Conservation (phyloP, 2,113 vertebrate genomes). For the Mesoclemmys tuberculata region DNA sequence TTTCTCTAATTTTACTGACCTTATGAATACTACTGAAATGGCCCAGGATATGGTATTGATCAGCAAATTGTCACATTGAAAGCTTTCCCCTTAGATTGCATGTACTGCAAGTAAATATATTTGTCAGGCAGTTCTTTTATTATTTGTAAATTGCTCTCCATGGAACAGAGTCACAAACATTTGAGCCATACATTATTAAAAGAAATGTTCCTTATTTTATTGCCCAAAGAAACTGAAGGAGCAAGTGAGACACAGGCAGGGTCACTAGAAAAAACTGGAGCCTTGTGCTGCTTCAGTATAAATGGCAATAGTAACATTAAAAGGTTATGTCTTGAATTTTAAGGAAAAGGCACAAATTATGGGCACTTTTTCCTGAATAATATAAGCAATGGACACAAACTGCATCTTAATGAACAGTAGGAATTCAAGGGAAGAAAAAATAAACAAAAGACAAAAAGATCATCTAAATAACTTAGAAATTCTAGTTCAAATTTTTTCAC, state of each 20-base stretch:
- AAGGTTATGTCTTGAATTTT: slow-evolving; percentile 8
- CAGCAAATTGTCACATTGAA: background rate
- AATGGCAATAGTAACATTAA: slow-evolving; percentile 24
- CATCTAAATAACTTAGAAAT: slow-evolving; percentile 22
- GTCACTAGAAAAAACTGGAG: background rate
- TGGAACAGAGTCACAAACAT: background rate
- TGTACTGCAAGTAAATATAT: background rate
- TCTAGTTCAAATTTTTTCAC: background rate
- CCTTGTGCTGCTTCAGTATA: background rate
- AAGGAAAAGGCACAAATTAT: slow-evolving; percentile 21
- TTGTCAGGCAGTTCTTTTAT: background rate
- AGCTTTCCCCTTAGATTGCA: background rate
- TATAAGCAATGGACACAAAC: slow-evolving; percentile 48
- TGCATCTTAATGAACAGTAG: slow-evolving; percentile 23
- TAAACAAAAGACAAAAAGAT: background rate
- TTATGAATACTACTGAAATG: background rate
- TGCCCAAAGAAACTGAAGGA: background rate
- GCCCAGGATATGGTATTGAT: background rate
- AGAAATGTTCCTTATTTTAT: background rate
- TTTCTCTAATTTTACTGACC: background rate
- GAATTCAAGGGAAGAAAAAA: slow-evolving; percentile 41
- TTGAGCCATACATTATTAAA: slow-evolving; percentile 8
- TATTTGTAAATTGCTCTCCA: background rate
- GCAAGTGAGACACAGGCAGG: slow-evolving; percentile 13
- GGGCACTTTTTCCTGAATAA: slow-evolving; percentile 25